Conservation (phyloP, 2,888 invertebrate genomes). For the Parelbella ahira region DNA sequence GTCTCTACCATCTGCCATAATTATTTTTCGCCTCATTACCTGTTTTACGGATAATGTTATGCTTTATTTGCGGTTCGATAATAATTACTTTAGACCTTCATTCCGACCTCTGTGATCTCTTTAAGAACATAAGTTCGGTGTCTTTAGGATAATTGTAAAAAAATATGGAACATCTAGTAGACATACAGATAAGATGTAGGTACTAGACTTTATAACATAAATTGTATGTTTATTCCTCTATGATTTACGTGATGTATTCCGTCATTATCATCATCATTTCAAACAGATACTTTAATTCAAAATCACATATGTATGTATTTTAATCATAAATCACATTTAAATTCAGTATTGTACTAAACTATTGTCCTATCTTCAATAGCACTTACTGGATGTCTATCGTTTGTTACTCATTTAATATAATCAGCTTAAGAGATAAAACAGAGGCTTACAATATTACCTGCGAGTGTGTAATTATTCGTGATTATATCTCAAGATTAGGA, state of each 20-base stretch:
- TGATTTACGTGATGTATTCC: no score
- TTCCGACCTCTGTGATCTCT: background rate
- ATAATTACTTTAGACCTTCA: slow-evolving; percentile 18
- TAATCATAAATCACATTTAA: no score
- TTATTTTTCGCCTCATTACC: slow-evolving; percentile 22
- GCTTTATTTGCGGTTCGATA: slow-evolving; percentile 23
- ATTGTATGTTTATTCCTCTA: no score
- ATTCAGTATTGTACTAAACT: no score
- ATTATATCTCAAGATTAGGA: slow-evolving; percentile 11
- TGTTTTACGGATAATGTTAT: slow-evolving; percentile 15
- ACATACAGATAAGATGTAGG: no score
- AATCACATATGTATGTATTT: no score
- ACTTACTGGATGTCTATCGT: no score
- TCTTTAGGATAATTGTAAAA: slow-evolving; percentile 1
- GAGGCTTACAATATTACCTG: slow-evolving; percentile 1
- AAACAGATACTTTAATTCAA: no score
- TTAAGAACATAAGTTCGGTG: slow-evolving; percentile 1
- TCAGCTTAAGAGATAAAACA: background rate
- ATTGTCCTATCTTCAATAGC: no score
- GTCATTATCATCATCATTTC: no score
- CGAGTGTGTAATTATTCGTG: slow-evolving; percentile 1
- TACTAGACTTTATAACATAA: no score
- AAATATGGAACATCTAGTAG: background rate
- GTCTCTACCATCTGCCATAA: slow-evolving; percentile 11
- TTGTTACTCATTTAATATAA: no score